Evolutionary conservation across 2,888 invertebrate species (phyloP), one percentile per base, ranked within the genome.

Genomic region (Sesamia inferens): DNA sequence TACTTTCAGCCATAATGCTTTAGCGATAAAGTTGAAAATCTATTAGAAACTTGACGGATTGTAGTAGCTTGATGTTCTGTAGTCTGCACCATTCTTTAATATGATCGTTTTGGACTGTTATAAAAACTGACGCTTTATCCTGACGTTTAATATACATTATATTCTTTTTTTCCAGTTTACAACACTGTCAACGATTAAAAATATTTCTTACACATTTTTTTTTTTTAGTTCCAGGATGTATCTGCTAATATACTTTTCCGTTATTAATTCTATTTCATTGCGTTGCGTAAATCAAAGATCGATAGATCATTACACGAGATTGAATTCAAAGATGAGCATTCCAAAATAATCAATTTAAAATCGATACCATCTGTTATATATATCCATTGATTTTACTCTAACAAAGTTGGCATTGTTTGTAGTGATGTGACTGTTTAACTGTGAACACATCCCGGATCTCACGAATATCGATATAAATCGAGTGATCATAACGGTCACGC

Each of bases 401-500:
- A 93, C 92, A 90, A 78, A 88, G 91, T 87, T 87, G 76, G 84
- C 86, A 88, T 90, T 93, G 92, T 92, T 31, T 89, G 74, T 79
- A 72, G 71, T 74, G 48, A 59, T 62, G 76, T 61, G 74, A 81
- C 67, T 22, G 48, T 61, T 61, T 71, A 76, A 77, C 81, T 86
- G 64, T 51, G 76, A 68, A 76, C 68, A 64, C 77, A 87, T 89
- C 83, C 92, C 92, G 91, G 90, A 93, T 92, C 92, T 92, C 88
- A 87, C 88, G 88, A 89, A 86, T 90, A 90, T 90, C 89, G 91
- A 90, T 92, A 87, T 88, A 89, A 92, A 92, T 92, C 90, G 78
- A 84, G 78, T 88, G 88, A 88, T 90, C 88, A 88, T 94, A 94
- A 94, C 94, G 94, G 94, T 85, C 84, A 84, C 83, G 84, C 85